Evolutionary conservation across 2,888 invertebrate species (phyloP).

Genomic region (Nymphalis urticae): DNA sequence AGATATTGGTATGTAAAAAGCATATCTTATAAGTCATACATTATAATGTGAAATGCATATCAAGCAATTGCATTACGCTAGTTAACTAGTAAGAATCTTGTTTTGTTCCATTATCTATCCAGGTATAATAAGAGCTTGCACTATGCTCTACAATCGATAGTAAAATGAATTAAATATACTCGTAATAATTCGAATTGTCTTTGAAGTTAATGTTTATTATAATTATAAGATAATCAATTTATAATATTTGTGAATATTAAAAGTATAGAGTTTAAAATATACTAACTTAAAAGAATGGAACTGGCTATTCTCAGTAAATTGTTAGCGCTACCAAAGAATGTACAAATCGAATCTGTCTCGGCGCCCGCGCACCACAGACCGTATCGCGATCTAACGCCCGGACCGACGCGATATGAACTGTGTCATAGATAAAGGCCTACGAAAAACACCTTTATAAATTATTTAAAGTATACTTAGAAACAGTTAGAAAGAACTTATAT

Average conservation of each 20-base stretch:
- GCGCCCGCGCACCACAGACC: slow-evolving; percentile 37
- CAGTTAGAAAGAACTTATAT: too few relatives aligned
- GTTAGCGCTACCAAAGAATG: slow-evolving; percentile 60
- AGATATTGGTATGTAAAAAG: too few relatives aligned
- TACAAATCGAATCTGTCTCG: slow-evolving; percentile 70
- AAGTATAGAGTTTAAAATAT: neutral
- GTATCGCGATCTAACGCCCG: slow-evolving; percentile 30
- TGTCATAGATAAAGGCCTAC: slow-evolving; percentile 15
- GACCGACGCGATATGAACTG: slow-evolving; percentile 15
- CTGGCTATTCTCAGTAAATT: slow-evolving; percentile 53
- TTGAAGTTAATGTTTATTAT: too few relatives aligned
- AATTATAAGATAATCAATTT: too few relatives aligned
- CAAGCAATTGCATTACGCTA: too few relatives aligned
- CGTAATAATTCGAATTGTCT: too few relatives aligned
- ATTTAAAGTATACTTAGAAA: neutral
- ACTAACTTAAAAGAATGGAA: slow-evolving; percentile 15
- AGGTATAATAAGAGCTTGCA: neutral
- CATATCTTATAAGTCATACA: too few relatives aligned
- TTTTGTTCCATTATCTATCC: neutral
- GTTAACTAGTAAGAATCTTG: neutral
- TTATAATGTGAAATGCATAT: too few relatives aligned
- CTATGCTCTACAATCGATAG: too few relatives aligned
- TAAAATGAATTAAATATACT: too few relatives aligned
- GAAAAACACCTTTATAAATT: slow-evolving; percentile 6
- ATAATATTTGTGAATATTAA: too few relatives aligned